phyloP scores from a whole-genome alignment of 2,888 invertebrate genomes.

The Leptodirus hochenwartii region DNA sequence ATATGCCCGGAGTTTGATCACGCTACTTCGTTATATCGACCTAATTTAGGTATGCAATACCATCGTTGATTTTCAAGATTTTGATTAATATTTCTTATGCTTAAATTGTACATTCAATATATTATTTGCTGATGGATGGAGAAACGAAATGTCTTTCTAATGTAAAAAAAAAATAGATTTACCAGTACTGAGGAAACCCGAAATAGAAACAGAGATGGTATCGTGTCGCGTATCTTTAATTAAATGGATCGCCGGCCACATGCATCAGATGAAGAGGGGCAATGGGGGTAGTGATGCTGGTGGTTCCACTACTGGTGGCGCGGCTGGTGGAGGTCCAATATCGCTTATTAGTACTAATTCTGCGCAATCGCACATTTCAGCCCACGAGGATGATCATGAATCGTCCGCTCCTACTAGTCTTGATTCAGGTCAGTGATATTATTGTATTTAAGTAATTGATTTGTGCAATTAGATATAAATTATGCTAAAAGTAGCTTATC shows the following conservation, averaged over 20 bases:
- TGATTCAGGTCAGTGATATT: constrained; percentile 33
- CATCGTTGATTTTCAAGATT: neutral
- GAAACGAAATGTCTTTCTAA: too few relatives aligned
- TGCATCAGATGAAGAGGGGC: constrained; percentile 50
- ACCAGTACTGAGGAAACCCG: constrained; percentile 54
- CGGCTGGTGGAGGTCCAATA: constrained; percentile 18
- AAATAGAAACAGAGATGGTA: constrained; percentile 46
- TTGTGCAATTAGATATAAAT: too few relatives aligned
- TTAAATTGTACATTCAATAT: constrained; percentile 1
- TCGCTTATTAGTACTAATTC: constrained; percentile 20
- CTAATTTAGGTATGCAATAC: constrained; percentile 44
- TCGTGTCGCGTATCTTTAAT: constrained; percentile 69
- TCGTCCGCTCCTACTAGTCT: constrained; percentile 40
- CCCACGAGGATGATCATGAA: constrained; percentile 30
- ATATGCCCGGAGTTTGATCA: constrained; percentile 77
- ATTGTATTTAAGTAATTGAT: neutral
- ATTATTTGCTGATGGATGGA: neutral
- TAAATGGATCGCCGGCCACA: constrained; percentile 76
- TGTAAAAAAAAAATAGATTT: constrained; percentile 50
- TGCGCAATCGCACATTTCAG: constrained; percentile 17
- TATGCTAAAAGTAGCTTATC: too few relatives aligned
- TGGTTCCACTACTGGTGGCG: neutral
- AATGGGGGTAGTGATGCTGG: neutral
- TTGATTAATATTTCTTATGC: neutral
- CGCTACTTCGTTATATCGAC: constrained; percentile 65